phyloP scores from a whole-genome alignment of 1,140 invertebrate genomes.

The Drosophila nigrodunni region DNA sequence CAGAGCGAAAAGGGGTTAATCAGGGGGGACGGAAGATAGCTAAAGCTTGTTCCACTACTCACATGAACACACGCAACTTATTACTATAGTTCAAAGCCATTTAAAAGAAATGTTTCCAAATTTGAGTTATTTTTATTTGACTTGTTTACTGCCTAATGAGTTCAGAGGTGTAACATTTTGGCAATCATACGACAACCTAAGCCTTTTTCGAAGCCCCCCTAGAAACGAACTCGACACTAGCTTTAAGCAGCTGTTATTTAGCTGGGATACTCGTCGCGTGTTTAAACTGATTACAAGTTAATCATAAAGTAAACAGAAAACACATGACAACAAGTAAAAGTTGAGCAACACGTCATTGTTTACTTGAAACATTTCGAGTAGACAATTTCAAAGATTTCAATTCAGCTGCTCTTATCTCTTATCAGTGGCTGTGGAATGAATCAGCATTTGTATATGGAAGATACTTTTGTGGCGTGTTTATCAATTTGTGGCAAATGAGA shows the following conservation, averaged over 20 bases:
- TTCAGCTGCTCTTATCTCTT: constrained; percentile 55
- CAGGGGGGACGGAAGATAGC: too few relatives aligned
- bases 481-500: constrained; percentile 67
- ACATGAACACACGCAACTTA: too few relatives aligned
- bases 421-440: constrained; percentile 58
- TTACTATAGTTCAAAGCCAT: too few relatives aligned
- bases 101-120: too few relatives aligned
- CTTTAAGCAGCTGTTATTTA: constrained; percentile 5
- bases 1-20: too few relatives aligned
- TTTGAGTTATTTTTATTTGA: too few relatives aligned
- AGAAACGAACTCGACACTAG: not conserved
- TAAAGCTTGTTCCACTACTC: too few relatives aligned
- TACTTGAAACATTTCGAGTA: constrained; percentile 22
- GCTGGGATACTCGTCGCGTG: constrained; percentile 1
- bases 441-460: constrained; percentile 27
- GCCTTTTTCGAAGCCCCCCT: not conserved
- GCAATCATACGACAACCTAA: too few relatives aligned
- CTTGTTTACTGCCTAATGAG: too few relatives aligned
- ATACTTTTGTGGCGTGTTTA: constrained; percentile 50
- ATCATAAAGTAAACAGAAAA: constrained; percentile 23
- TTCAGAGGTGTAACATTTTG: too few relatives aligned
- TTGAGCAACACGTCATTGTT: constrained; percentile 73
- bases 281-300: constrained; percentile 16
- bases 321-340: constrained; percentile 70
- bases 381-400: constrained; percentile 9